These are phyloP conservation scores for Macropis europaea DNA, from an alignment of 2,888 invertebrate species.

Conservation along the genomic window DNA sequence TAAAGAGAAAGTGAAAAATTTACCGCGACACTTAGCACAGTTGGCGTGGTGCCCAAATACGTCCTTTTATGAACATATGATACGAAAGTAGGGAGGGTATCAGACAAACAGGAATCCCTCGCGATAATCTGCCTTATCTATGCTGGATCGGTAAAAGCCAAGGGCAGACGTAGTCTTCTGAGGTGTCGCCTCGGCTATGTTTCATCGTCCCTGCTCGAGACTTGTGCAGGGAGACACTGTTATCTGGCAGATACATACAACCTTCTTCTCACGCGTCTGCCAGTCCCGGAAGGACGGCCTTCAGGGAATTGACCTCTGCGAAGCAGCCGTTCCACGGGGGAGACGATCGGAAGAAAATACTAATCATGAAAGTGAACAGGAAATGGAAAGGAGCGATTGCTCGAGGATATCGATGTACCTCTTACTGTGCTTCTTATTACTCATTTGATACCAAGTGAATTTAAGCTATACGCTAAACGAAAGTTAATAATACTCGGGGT, in stretches of 20 bases:
- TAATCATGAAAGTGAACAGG: constrained; percentile 29
- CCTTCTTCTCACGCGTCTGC: constrained; percentile 58
- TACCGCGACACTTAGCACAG: not conserved
- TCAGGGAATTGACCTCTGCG: constrained; percentile 59
- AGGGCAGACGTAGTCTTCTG: constrained; percentile 33
- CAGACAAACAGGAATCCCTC: constrained; percentile 25
- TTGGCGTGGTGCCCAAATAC: constrained; percentile 10
- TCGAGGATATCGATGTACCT: not conserved
- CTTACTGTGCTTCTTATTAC: not conserved
- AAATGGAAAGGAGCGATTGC: constrained; percentile 5
- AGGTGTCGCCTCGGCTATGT: constrained; percentile 30
- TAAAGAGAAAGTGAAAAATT: not conserved
- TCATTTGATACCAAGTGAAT: not conserved
- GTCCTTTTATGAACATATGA: constrained; percentile 21
- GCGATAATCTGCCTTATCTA: constrained; percentile 57
- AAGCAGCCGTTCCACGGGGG: constrained; percentile 18
- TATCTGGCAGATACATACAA: constrained; percentile 51
- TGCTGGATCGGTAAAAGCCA: constrained; percentile 42
- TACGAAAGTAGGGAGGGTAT: constrained; percentile 11
- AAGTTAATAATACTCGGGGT: no score
- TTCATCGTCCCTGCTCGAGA: constrained; percentile 29
- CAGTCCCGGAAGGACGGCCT: constrained; percentile 62
- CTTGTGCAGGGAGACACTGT: constrained; percentile 28
- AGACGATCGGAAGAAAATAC: constrained; percentile 41
- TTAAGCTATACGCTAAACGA: not conserved